phyloP scores from a whole-genome alignment of 2,113 vertebrate species.

The Chloropsis hardwickii region DNA sequence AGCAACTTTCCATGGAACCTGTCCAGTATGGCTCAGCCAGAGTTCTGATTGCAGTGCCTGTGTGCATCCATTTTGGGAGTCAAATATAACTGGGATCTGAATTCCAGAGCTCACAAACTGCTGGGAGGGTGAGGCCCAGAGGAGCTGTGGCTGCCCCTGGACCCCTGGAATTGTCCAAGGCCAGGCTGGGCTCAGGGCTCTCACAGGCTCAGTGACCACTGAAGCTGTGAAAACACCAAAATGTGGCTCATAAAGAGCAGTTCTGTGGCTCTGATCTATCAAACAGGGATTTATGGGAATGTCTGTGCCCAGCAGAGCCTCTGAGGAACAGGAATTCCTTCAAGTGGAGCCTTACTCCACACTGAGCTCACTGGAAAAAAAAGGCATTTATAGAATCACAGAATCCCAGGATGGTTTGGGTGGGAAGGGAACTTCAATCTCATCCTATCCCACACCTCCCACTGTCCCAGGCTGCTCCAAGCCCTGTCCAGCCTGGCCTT shows the following conservation, averaged over 20 bases:
- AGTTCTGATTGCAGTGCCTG: too few relatives aligned
- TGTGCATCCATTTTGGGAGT: too few relatives aligned
- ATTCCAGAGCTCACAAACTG: too few relatives aligned
- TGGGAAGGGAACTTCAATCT: not conserved
- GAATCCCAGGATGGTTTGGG: not conserved
- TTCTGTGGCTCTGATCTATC: not conserved
- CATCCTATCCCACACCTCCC: accelerated
- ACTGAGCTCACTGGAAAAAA: not conserved
- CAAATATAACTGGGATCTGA: too few relatives aligned
- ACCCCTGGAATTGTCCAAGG: not conserved
- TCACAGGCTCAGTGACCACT: not conserved
- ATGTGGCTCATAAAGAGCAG: not conserved
- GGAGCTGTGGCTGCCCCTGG: not conserved
- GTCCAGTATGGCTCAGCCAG: too few relatives aligned
- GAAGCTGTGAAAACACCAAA: not conserved
- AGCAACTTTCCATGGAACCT: too few relatives aligned
- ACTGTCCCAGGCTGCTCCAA: accelerated
- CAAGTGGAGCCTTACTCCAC: not conserved
- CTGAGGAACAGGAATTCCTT: not conserved
- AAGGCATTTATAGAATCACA: not conserved
- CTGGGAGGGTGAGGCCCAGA: too few relatives aligned
- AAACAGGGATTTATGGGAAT: accelerated
- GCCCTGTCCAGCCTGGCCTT: accelerated
- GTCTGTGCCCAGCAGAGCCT: not conserved
- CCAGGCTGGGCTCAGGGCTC: not conserved